These are phyloP conservation scores for Avahi laniger DNA, from an alignment of 2,797 vertebrate genomes.

Conservation along the genomic window DNA sequence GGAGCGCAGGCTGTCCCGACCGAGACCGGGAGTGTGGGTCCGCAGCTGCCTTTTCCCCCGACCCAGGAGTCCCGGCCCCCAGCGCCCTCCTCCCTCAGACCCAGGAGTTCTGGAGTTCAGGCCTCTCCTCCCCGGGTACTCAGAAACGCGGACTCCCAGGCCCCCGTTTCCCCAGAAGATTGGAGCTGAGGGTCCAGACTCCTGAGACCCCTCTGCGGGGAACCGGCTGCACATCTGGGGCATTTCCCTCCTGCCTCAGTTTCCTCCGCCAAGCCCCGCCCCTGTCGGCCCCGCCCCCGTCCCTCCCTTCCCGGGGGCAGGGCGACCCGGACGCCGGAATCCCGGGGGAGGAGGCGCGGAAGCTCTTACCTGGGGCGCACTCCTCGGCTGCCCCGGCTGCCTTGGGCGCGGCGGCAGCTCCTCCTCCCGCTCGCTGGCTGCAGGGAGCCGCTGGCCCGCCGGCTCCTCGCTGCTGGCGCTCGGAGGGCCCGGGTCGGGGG, in stretches of 20 bases:
- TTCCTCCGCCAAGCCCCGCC: constrained; percentile 76
- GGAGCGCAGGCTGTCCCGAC: neutral
- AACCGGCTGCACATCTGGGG: fast-evolving
- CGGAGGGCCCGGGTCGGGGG: constrained; percentile 61
- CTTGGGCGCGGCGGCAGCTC: constrained; percentile 59
- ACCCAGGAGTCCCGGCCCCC: neutral
- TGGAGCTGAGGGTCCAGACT: neutral
- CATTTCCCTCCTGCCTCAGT: constrained; percentile 70
- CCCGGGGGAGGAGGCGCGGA: constrained; percentile 55
- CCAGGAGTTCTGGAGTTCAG: neutral
- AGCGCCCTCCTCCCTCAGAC: neutral
- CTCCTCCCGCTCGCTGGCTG: constrained; percentile 64
- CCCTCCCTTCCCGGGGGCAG: constrained; percentile 74
- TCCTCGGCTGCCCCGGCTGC: constrained; percentile 35
- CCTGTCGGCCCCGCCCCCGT: constrained; percentile 65
- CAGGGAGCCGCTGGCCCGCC: constrained; percentile 49
- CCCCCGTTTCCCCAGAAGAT: neutral
- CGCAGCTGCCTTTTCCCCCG: neutral
- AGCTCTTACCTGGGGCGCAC: constrained; percentile 74
- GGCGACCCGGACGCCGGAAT: constrained; percentile 56
- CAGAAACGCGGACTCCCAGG: neutral
- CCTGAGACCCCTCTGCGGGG: neutral
- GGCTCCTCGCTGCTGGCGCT: constrained; percentile 40
- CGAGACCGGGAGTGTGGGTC: neutral
- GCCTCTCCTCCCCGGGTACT: neutral